phyloP scores from a whole-genome alignment of 2,797 vertebrate genomes.

The Tadarida brasiliensis region DNA sequence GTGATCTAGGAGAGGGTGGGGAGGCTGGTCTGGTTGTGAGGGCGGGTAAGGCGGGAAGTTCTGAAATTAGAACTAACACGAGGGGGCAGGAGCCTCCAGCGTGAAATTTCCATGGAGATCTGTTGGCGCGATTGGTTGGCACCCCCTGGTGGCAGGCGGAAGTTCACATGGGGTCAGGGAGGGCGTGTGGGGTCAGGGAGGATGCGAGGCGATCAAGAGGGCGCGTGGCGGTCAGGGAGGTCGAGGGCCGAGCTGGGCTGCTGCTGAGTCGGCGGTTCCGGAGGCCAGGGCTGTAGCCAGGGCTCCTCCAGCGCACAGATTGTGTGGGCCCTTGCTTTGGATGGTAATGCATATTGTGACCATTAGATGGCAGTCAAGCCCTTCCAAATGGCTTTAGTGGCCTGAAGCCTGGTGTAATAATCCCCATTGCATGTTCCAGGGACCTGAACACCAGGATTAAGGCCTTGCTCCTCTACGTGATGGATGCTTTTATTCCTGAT shows the following conservation, averaged over 20 bases:
- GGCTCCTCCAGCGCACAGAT: no score
- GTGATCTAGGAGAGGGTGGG: background rate
- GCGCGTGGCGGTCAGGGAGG: no score
- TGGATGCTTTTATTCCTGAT: background rate
- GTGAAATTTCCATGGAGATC: background rate
- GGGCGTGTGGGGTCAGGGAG: background rate
- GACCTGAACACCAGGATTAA: background rate
- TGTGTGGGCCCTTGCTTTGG: background rate
- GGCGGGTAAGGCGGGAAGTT: background rate
- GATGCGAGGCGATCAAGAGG: no score
- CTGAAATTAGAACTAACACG: background rate
- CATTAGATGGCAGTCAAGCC: constrained; percentile 86
- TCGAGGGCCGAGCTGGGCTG: no score
- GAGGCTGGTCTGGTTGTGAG: no score
- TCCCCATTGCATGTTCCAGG: background rate
- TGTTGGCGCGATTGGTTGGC: background rate
- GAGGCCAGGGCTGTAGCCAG: no score
- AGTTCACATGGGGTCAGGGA: accelerated
- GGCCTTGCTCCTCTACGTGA: background rate
- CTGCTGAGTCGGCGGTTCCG: no score
- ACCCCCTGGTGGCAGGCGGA: accelerated
- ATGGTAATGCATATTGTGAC: accelerated
- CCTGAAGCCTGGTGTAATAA: accelerated
- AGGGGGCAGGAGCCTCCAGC: background rate
- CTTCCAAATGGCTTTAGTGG: constrained; percentile 59